A percentile compares a stretch with the other conserved stretches of the same genome.
Evolutionary conservation across 30 jellyfish, hydroid and myxozoan genomes (phyloP).

Genomic region (Mastigias papua): DNA sequence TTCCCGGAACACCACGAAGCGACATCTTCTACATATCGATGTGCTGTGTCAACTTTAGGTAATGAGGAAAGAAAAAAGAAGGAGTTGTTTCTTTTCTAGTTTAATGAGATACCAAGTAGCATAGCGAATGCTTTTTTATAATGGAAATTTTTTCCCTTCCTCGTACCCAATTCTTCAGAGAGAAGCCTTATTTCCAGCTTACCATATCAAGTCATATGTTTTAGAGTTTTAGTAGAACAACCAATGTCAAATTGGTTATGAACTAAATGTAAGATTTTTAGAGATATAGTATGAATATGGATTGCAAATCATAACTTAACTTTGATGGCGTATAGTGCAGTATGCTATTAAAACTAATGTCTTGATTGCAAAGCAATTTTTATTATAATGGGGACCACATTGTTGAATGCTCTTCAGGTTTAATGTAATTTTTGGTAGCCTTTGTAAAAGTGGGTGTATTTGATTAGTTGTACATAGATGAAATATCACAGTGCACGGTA

Average conservation of each 20-base stretch:
- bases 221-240: background rate
- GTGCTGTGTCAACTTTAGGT: too few species aligned
- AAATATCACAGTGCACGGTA: background rate
- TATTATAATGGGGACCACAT: background rate
- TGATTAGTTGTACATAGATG: background rate
- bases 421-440: conserved; percentile 1
- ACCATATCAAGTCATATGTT: background rate
- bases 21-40: too few species aligned
- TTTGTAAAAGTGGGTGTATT: conserved; percentile 19
- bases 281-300: background rate
- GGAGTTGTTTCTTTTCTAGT: too few species aligned
- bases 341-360: background rate
- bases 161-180: background rate
- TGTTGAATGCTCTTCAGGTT: background rate
- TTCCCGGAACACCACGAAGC: too few species aligned
- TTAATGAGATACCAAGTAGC: too few species aligned
- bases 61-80: too few species aligned
- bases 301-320: background rate
- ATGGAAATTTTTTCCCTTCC: too few species aligned
- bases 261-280: background rate
- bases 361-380: conserved; percentile 29
- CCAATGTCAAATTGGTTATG: background rate
- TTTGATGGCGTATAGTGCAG: background rate
- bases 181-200: background rate
- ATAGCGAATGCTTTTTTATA: too few species aligned